Percentiles rank a stretch among this genome's conserved stretches.
Conservation (phyloP, 2,797 vertebrate genomes). For the Muscicapa striata region DNA sequence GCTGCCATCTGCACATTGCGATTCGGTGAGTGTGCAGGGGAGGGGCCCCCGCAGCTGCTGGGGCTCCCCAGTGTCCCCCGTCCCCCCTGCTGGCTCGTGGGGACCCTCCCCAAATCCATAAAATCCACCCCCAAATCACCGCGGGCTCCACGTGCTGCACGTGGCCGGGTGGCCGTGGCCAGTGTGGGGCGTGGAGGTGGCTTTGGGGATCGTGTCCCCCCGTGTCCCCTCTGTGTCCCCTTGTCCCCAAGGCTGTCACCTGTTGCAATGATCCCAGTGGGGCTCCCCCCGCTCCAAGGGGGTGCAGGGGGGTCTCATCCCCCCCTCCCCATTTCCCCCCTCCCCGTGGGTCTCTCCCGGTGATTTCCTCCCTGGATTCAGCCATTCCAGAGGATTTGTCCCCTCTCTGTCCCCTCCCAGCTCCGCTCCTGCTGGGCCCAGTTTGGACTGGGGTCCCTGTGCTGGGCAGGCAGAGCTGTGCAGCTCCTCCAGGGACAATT, state of each 20-base stretch:
- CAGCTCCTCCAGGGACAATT: fast-evolving
- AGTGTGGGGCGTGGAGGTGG: fast-evolving
- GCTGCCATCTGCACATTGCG: slow-evolving; percentile 23
- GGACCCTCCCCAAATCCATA: fast-evolving
- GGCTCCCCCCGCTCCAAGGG: not conserved
- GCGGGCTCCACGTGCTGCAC: fast-evolving
- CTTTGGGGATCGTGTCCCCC: not conserved
- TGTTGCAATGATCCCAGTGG: not conserved
- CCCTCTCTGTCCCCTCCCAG: not conserved
- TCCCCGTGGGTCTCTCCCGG: fast-evolving
- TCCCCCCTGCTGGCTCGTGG: too few species aligned
- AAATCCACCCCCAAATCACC: too few species aligned
- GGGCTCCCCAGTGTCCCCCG: too few species aligned
- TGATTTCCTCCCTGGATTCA: not conserved
- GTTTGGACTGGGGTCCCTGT: not conserved
- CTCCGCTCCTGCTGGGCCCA: not conserved
- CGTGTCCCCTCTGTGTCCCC: not conserved
- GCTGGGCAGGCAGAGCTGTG: not conserved
- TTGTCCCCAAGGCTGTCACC: not conserved
- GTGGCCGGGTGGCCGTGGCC: not conserved
- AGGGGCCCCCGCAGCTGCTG: not conserved
- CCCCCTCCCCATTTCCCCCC: too few species aligned
- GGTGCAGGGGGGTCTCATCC: too few species aligned
- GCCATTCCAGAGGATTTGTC: not conserved
- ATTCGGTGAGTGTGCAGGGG: slow-evolving; percentile 52